A percentile compares a stretch with the other conserved stretches of the same genome.
These are phyloP conservation scores for Ectemnius cavifrons DNA, from an alignment of 2,888 invertebrate genomes.

Conservation along the genomic window DNA sequence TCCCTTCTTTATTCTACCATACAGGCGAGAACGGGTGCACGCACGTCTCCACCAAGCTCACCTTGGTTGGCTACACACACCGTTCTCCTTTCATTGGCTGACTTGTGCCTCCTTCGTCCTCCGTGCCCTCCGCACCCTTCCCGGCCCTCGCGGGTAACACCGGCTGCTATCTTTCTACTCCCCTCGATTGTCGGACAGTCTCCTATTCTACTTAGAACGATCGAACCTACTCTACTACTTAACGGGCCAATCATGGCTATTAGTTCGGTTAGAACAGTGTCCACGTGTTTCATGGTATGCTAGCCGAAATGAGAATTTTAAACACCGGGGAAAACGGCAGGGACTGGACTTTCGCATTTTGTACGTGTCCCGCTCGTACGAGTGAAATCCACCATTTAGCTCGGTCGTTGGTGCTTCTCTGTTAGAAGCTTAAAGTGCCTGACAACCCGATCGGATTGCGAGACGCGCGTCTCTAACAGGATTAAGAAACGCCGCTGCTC, in stretches of 20 bases:
- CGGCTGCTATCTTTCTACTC: too few species aligned
- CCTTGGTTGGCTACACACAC: slow-evolving; percentile 65
- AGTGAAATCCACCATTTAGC: too few species aligned
- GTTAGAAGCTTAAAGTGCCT: not conserved
- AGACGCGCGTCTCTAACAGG: slow-evolving; percentile 46
- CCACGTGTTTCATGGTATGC: too few species aligned
- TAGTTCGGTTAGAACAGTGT: not conserved
- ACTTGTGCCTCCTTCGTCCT: slow-evolving; percentile 32
- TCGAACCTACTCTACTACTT: slow-evolving; percentile 12
- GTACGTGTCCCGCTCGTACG: slow-evolving; percentile 22
- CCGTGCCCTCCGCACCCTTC: slow-evolving; percentile 52
- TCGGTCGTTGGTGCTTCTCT: too few species aligned
- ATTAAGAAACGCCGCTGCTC: slow-evolving; percentile 47
- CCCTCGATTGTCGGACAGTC: not conserved
- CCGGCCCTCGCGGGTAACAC: slow-evolving; percentile 17
- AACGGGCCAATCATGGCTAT: slow-evolving; percentile 36
- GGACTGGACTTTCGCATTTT: slow-evolving; percentile 26
- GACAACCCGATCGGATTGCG: slow-evolving; percentile 51
- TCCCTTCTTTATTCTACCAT: slow-evolving; percentile 64
- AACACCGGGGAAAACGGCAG: too few species aligned
- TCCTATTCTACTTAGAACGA: not conserved
- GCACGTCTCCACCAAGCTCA: slow-evolving; percentile 64
- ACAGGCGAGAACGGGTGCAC: slow-evolving; percentile 69
- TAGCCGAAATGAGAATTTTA: too few species aligned
- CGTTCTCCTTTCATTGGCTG: slow-evolving; percentile 57